These are phyloP conservation scores for Oplegnathus fasciatus DNA, from an alignment of 2,113 vertebrate species.

Conservation along the genomic window DNA sequence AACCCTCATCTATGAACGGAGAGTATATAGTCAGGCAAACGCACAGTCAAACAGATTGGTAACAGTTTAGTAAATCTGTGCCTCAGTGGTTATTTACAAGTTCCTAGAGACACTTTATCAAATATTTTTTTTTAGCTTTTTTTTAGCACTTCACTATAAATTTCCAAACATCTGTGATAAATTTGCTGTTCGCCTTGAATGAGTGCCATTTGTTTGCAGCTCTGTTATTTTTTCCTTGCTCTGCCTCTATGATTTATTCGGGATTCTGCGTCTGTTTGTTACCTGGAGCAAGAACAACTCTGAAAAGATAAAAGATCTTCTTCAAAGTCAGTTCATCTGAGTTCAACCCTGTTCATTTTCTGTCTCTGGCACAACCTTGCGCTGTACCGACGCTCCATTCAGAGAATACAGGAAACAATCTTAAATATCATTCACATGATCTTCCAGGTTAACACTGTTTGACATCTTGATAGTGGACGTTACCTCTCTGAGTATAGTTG, in stretches of 20 bases:
- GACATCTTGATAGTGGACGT: neutral
- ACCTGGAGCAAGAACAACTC: slow-evolving; percentile 61
- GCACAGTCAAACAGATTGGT: slow-evolving; percentile 16
- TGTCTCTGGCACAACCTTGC: slow-evolving; percentile 38
- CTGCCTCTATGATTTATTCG: slow-evolving; percentile 66
- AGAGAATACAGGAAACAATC: neutral
- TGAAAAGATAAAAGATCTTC: slow-evolving; percentile 66
- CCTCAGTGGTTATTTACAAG: slow-evolving; percentile 39
- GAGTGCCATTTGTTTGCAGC: slow-evolving; percentile 51
- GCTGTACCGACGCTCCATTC: slow-evolving; percentile 21
- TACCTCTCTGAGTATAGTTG: neutral
- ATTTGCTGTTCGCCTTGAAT: slow-evolving; percentile 47
- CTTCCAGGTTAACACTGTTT: slow-evolving; percentile 1
- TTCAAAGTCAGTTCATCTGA: slow-evolving; percentile 60
- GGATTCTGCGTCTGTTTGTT: slow-evolving; percentile 56
- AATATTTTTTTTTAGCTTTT: slow-evolving; percentile 39
- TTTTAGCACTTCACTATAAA: slow-evolving; percentile 44
- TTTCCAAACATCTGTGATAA: slow-evolving; percentile 55
- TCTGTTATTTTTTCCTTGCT: slow-evolving; percentile 31
- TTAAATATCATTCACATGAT: neutral
- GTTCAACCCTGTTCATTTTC: slow-evolving; percentile 57
- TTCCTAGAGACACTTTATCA: slow-evolving; percentile 47
- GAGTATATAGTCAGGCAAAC: neutral
- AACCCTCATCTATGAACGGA: slow-evolving; percentile 15
- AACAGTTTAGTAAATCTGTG: slow-evolving; percentile 39